Evolutionary conservation across 1,140 invertebrate genomes (phyloP).

Genomic region (Leptinotarsa lineolata): DNA sequence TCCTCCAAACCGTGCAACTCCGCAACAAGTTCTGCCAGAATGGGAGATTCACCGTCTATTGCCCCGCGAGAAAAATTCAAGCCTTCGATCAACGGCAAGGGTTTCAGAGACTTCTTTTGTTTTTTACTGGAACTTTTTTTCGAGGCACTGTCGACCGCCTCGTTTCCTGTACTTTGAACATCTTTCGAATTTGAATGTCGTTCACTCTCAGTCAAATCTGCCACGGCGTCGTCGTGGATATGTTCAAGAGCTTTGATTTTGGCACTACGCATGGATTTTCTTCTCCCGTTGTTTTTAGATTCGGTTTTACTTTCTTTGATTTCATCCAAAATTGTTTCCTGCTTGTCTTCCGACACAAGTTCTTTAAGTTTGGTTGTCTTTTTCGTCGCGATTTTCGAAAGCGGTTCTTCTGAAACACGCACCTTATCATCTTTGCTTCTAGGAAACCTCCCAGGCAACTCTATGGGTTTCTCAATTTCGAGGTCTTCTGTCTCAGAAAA

Average conservation of each 20-base stretch:
- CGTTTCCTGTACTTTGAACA: not conserved
- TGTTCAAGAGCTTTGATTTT: slow-evolving; percentile 39
- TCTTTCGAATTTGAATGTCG: not conserved
- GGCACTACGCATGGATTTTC: slow-evolving; percentile 26
- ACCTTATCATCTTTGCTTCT: not conserved
- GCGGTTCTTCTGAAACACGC: not conserved
- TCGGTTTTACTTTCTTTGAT: slow-evolving; percentile 5
- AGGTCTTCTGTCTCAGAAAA: slow-evolving; percentile 26
- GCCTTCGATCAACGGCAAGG: not conserved
- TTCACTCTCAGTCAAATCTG: slow-evolving; percentile 18
- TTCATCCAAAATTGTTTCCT: not conserved
- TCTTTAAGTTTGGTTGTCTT: not conserved
- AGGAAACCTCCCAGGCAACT: slow-evolving; percentile 1
- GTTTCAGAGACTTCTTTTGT: slow-evolving; percentile 1
- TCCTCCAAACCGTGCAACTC: slow-evolving; percentile 20
- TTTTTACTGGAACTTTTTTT: slow-evolving; percentile 13
- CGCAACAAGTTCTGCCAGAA: slow-evolving; percentile 16
- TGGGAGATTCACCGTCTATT: slow-evolving; percentile 4
- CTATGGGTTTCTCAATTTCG: slow-evolving; percentile 21
- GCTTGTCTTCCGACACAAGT: not conserved
- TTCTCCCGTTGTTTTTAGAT: slow-evolving; percentile 7
- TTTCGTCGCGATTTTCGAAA: not conserved
- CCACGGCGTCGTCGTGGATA: slow-evolving; percentile 34
- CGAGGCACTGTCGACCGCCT: not conserved
- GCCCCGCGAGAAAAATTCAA: not conserved